Percentiles rank a stretch among this genome's conserved stretches.
Evolutionary conservation across 1,140 invertebrate genomes (phyloP).

Genomic region (Aphelenchoides fujianensis): DNA sequence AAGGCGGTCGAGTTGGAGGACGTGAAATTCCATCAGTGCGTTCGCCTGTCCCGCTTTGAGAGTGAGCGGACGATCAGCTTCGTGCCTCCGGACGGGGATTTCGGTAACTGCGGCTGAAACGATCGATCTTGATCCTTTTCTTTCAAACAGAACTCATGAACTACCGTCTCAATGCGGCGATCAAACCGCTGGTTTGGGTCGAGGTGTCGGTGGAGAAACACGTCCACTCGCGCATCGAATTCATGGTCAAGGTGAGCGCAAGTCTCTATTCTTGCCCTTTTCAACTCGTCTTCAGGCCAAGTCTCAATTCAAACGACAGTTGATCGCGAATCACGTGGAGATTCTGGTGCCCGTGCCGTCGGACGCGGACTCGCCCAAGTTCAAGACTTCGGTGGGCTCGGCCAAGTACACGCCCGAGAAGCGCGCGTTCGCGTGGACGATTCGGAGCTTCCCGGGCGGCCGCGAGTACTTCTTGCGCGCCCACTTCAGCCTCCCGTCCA

Average conservation of each 20-base stretch:
- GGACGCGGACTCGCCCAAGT: conserved; percentile 68
- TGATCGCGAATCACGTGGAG: conserved; percentile 72
- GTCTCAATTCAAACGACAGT: conserved; percentile 95
- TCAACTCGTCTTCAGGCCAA: conserved; percentile 72
- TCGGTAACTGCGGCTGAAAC: no score
- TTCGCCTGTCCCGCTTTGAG: conserved; percentile 67
- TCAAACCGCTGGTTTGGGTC: conserved; percentile 68
- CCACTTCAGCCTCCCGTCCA: conserved; percentile 88
- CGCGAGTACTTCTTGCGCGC: conserved; percentile 99
- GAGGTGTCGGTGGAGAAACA: conserved; percentile 67
- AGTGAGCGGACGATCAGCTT: conserved; percentile 67
- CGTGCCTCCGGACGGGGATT: conserved; percentile 61
- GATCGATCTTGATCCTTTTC: not conserved
- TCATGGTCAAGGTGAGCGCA: conserved; percentile 86
- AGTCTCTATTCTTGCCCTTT: conserved; percentile 57
- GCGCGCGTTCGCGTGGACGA: conserved; percentile 68
- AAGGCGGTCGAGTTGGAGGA: conserved; percentile 67
- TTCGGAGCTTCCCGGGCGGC: conserved; percentile 69
- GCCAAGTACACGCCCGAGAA: conserved; percentile 68
- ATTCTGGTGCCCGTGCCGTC: conserved; percentile 67
- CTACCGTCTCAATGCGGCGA: conserved; percentile 66
- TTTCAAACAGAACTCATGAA: conserved; percentile 65
- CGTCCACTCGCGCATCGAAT: conserved; percentile 69
- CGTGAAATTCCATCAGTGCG: conserved; percentile 69
- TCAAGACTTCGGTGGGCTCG: conserved; percentile 67